Evolutionary conservation across 2,797 vertebrate species (phyloP), one percentile per base, ranked within the genome.

Genomic region (Microctenopoma lineatum): DNA sequence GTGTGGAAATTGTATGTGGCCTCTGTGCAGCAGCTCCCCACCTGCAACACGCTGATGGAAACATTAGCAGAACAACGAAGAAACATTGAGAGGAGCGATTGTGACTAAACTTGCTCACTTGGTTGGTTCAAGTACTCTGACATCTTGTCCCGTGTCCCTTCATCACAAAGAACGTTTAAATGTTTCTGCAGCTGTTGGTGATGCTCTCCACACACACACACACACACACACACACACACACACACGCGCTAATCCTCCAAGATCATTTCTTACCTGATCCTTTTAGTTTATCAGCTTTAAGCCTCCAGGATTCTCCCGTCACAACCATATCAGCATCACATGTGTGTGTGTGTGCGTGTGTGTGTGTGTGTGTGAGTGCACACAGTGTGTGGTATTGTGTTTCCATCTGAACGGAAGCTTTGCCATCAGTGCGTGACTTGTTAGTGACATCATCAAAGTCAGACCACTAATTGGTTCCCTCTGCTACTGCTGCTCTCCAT

Each of bases 361-460:
- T 21, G 21, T 21, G 21, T 73, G 70, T 50, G 59, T 60, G 67
- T 56, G 57, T 38, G 36, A 16, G 36, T 11, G 12, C 0, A 14
- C 13, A 6, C 45, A 25, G 26, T 62, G 60, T 57, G 60, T 60
- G 69, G 79, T 86, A 68, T 89, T 71, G 59, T 80, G 74, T 92
- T 92, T 90, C 89, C 80, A 44, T 81, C 71, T 71, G 84, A 92
- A 93, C 92, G 89, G 93, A 95, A 93, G 93, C 90, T 75, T 60
- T 85, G 87, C 79, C 86, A 90, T 87, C 54, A 57, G 79, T 87
- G 77, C 87, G 69, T 90, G 86, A 91, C 90, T 93, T 90, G 90
- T 90, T 90, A 90, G 87, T 94, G 93, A 94, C 91, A 93, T 94
- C 91, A 94, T 94, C 93, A 94, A 94, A 94, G 93, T 63, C 56